Base-by-base conservation (phyloP, 2,888 invertebrate species). In the Camptogramma bilineatum region DNA sequence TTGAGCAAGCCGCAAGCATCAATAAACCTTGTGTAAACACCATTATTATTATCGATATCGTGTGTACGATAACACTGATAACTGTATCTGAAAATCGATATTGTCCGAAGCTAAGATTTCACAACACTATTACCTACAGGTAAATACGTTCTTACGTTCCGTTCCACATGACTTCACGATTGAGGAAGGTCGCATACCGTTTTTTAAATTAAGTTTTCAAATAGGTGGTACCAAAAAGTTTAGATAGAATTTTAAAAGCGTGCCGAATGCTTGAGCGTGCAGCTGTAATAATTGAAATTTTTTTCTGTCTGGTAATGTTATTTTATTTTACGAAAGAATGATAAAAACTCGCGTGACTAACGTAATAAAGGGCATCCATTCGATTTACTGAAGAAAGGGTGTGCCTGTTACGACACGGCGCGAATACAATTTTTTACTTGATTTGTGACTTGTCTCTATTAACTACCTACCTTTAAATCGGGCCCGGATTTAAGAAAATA, bases 321-420 rank as follows among this genome's bases (percentile, higher is more conserved):
- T 28, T 56, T 55, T 56, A 54, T 28, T 56, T 17, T 47, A 28
- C 58, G 52, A 62, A 65, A 63, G 67, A 47, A 64, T 63, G 34
- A 52, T 47, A 71, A 69, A 69, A 71, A 56, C 16, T 77, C 47
- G 77, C 79, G 76, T 78, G 77, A 63, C 56, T 13, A 18, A 56
- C 21, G 58, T 61, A 51, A 73, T 74, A 75, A 72, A 72, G 61
- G 62, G 57, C 18, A 31, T 56, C 61, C 52, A 34, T 51, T 52
- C 13, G 52, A 53, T 21, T 55, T 28, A 13, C 54, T 16, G 53
- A 18, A 21, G 56, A 60, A 48, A 70, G 72, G 75, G 73, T 50
- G 79, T 78, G 73, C 70, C 76, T 69, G 53, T 46, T 69, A 47
- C 74, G 69, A 55, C 69, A 71, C 31, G 62, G 62, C 57, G 61